Evolutionary conservation across 1,140 invertebrate species (phyloP).

Genomic region (Rhagoletis pomonella): DNA sequence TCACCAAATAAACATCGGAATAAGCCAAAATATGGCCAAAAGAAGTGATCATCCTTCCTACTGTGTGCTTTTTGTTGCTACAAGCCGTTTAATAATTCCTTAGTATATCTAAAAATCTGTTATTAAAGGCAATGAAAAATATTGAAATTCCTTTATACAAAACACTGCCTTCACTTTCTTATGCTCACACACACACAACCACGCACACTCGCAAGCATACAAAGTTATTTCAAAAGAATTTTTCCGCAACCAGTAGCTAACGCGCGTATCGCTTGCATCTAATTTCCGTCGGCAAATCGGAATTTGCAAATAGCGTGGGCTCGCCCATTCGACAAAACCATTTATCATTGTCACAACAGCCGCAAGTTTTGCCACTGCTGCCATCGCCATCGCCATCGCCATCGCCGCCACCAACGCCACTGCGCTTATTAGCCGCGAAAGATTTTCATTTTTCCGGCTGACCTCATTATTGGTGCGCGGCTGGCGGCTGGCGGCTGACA

Average conservation of each 20-base stretch:
- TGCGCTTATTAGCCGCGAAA: constrained; percentile 35
- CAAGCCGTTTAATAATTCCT: too few relatives aligned
- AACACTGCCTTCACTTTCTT: too few relatives aligned
- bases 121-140: too few relatives aligned
- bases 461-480: not conserved
- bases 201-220: not conserved
- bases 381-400: not conserved
- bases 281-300: constrained; percentile 23
- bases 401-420: not conserved
- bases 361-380: not conserved
- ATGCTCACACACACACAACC: too few relatives aligned
- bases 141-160: too few relatives aligned
- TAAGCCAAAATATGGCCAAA: too few relatives aligned
- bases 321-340: not conserved
- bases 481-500: not conserved
- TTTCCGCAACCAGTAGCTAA: not conserved
- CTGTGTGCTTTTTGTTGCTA: too few relatives aligned
- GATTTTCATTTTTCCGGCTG: constrained; percentile 9
- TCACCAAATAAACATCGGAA: too few relatives aligned
- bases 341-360: constrained; percentile 43
- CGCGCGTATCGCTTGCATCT: constrained; percentile 27
- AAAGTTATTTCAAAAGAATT: not conserved
- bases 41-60: too few relatives aligned
- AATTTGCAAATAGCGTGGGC: not conserved
- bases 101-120: too few relatives aligned